Evolutionary conservation across 2,888 invertebrate species (phyloP), one percentile per base, ranked within the genome.

Genomic region (Lithosia quadra): DNA sequence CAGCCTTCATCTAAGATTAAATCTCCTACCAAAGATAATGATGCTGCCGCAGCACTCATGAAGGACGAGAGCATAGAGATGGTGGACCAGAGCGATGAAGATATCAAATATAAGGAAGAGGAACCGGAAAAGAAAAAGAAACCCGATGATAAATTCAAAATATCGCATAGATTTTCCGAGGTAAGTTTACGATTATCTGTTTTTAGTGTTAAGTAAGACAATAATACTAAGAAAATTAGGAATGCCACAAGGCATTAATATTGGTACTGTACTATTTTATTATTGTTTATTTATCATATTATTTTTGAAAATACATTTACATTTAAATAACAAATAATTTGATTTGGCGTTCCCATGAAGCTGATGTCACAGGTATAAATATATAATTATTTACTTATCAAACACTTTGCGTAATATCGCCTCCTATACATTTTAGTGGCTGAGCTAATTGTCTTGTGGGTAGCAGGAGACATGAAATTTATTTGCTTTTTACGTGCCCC

Each of bases 11-110:
- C 69, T 0, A 89, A 88, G 24, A 83, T 77, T 18, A 89, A 89
- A 63, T 88, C 92, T 9, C 88, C 89, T 2, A 84, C 84, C 0
- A 92, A 90, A 72, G 92, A 93, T 67, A 93, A 92, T 57, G 90
- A 92, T 43, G 87, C 82, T 18, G 89, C 91, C 1, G 90, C 89
- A 1, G 85, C 84, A 3, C 85, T 94, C 3, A 87, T 86, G 79
- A 93, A 95, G 67, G 94, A 89, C 18, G 95, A 95, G 67, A 95
- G 95, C 72, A 94, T 95, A 36, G 95, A 95, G 74, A 81, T 95
- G 69, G 92, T 94, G 0, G 94, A 94, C 39, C 94, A 92, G 74
- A 93, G 92, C 36, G 94, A 94, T 61, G 95, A 94, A 67, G 94
- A 95, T 55, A 82, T 91, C 11, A 94, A 94, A 72, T 93, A 93